Evolutionary conservation across 1,140 invertebrate genomes (phyloP).

Genomic region (Euschistus heros): DNA sequence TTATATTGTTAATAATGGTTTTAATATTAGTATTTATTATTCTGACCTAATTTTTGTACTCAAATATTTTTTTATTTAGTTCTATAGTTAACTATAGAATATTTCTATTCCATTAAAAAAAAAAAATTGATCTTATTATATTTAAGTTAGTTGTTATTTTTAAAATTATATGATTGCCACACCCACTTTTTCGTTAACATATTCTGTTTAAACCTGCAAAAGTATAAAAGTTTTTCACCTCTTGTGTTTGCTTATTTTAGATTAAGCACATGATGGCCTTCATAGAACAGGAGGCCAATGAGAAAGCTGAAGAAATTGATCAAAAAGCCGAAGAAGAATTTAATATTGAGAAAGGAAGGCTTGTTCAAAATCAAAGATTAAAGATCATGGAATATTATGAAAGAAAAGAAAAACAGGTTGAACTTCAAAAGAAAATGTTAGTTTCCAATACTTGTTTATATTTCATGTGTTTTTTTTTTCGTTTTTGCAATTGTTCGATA

Average conservation of each 20-base stretch:
- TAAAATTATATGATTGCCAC: neutral
- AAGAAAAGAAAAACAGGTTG: conserved; percentile 98
- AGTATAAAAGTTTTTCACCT: too few relatives aligned
- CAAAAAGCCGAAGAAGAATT: conserved; percentile 99
- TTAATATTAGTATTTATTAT: too few relatives aligned
- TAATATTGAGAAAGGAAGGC: conserved; percentile 96
- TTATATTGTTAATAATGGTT: too few relatives aligned
- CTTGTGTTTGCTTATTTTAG: conserved; percentile 40
- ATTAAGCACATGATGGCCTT: conserved; percentile 99
- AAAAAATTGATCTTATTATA: too few relatives aligned
- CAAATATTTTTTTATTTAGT: too few relatives aligned
- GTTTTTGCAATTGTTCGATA: neutral
- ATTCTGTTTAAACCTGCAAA: too few relatives aligned
- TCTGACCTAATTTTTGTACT: too few relatives aligned
- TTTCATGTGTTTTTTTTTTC: neutral
- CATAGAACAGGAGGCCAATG: conserved; percentile 99
- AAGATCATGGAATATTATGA: conserved; percentile 99
- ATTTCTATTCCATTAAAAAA: too few relatives aligned
- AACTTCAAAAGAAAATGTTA: conserved; percentile 98
- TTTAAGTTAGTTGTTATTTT: neutral
- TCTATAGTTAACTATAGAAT: too few relatives aligned
- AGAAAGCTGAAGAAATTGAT: conserved; percentile 99
- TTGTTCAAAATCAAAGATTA: conserved; percentile 94
- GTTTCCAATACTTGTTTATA: conserved; percentile 28
- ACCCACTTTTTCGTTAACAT: too few relatives aligned